A percentile compares a stretch with the other conserved stretches of the same genome.
Conservation (phyloP, 2,113 vertebrate species). For the Tenebrosternarchus preto region DNA sequence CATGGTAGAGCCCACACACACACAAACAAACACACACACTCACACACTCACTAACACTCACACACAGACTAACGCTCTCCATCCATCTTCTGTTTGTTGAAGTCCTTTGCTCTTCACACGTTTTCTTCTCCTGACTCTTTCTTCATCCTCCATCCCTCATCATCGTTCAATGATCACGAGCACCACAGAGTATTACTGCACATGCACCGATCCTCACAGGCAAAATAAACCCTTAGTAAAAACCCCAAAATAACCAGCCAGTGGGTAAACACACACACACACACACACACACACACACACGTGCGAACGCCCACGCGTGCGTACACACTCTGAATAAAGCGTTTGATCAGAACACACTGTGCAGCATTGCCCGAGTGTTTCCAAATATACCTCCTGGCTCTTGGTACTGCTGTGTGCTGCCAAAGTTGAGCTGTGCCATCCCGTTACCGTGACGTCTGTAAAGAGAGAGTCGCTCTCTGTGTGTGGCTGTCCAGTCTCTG, state of each 20-base stretch:
- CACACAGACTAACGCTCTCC: not conserved
- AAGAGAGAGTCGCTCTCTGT: slow-evolving; percentile 20
- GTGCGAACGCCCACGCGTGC: slow-evolving; percentile 1
- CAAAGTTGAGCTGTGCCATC: slow-evolving; percentile 34
- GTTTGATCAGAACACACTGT: slow-evolving; percentile 34
- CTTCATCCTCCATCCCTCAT: not conserved
- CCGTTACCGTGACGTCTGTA: slow-evolving; percentile 24
- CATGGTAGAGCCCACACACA: too few relatives aligned
- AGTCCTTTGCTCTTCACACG: too few relatives aligned
- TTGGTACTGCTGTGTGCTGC: slow-evolving; percentile 39
- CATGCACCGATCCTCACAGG: slow-evolving; percentile 15
- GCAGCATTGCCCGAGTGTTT: slow-evolving; percentile 39
- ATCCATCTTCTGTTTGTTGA: too few relatives aligned
- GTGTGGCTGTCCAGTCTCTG: slow-evolving; percentile 22
- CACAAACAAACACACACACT: too few relatives aligned
- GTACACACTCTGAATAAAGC: slow-evolving; percentile 16
- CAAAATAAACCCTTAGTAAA: not conserved
- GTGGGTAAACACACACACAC: slow-evolving; percentile 7
- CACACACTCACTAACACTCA: not conserved
- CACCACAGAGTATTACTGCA: too few relatives aligned
- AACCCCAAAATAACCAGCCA: not conserved
- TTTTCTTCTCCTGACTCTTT: not conserved
- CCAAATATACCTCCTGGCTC: slow-evolving; percentile 42
- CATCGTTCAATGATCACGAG: too few relatives aligned
- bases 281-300: slow-evolving; percentile 4